Evolutionary conservation across 2,888 invertebrate species (phyloP), one percentile per base, ranked within the genome.

Genomic region (Argyresthia goedartella): DNA sequence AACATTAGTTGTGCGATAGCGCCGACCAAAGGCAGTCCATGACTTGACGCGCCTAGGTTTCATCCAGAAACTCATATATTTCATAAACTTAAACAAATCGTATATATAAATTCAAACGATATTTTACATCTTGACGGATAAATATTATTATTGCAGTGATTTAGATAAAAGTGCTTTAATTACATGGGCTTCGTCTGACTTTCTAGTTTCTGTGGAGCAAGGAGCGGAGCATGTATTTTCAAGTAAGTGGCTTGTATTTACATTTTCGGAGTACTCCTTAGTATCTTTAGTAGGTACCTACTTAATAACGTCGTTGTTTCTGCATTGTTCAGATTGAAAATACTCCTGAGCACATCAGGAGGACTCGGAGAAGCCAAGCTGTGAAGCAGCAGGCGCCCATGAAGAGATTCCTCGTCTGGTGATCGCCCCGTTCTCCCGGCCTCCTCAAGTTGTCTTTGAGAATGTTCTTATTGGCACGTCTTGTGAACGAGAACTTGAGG

Each of bases 401-500:
- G 87, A 88, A 58, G 87, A 88, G 67, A 69, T 76, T 16, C 82
- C 88, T 35, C 71, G 84, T 46, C 82, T 92, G 11, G 71, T 88
- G 46, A 78, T 92, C 61, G 91, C 90, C 10, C 92, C 92, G 1
- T 93, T 93, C 73, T 87, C 89, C n/a, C 76, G 87, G 52, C 89
- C 89, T 59, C 89, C 92, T 3, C 90, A 90, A 76, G 87, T 92
- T 14, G 81, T 88, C n/a, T 92, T 92, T 63, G 91, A 92, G 57
- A 87, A 91, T 81, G 88, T 92, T 53, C 74, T 85, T 7, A 76
- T 92, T 53, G 89, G 90, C 13, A 79, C 87, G 45, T 75, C 82
- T 10, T 88, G 88, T 52, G 84, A 80, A 52, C 86, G 88, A 57
- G 73, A 76, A 50, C 70, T 92, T 54, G 82, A 89, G 60, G 75